These are phyloP conservation scores for Pelobates cultripes DNA, from an alignment of 2,797 vertebrate genomes.

Conservation along the genomic window DNA sequence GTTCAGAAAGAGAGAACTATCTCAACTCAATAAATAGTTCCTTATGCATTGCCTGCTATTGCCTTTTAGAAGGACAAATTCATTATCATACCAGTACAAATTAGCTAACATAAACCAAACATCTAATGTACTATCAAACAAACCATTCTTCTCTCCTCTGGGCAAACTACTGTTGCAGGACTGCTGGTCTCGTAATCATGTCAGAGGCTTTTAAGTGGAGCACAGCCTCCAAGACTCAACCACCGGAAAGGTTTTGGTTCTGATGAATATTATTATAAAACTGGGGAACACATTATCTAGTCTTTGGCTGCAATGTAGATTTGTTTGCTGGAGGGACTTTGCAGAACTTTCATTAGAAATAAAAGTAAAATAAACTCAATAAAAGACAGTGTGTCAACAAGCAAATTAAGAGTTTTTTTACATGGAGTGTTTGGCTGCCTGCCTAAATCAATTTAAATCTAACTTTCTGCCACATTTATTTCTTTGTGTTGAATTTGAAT, in stretches of 20 bases:
- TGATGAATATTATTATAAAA: background rate
- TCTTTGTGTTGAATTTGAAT: conserved; percentile 5
- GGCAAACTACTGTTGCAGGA: conserved; percentile 13
- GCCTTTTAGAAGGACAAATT: conserved; percentile 38
- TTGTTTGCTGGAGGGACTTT: background rate
- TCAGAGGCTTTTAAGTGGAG: conserved; percentile 28
- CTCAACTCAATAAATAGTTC: conserved; percentile 32
- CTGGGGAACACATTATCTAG: background rate
- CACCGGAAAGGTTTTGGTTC: background rate
- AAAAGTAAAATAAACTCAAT: conserved; percentile 3
- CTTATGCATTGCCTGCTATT: conserved; percentile 24
- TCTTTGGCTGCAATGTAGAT: background rate
- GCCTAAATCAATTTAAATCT: conserved; percentile 22
- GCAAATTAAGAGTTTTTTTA: background rate
- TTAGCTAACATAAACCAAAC: conserved; percentile 37
- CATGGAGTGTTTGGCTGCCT: background rate
- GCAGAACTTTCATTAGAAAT: conserved; percentile 2
- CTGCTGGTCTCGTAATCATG: conserved; percentile 5
- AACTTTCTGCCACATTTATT: conserved; percentile 11
- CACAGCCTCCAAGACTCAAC: conserved; percentile 12
- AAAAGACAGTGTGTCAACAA: conserved; percentile 21
- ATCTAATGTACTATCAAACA: conserved; percentile 38
- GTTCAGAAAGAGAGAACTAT: conserved; percentile 15
- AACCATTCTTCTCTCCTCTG: conserved; percentile 28
- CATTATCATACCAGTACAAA: conserved; percentile 36